These are phyloP conservation scores for Cetonia aurata DNA, from an alignment of 2,888 invertebrate genomes.

Conservation along the genomic window DNA sequence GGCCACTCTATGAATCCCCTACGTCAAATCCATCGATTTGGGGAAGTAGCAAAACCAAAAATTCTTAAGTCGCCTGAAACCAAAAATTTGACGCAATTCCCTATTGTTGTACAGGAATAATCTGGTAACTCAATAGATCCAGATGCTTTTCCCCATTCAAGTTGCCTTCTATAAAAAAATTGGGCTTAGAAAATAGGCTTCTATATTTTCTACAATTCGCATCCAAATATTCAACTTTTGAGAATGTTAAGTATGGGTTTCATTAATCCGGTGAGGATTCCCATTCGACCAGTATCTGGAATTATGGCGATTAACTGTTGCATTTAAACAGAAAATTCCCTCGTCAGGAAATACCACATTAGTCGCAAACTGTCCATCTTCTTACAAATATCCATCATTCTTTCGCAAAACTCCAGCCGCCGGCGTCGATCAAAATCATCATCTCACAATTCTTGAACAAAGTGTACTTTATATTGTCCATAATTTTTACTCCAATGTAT, in stretches of 20 bases:
- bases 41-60: neutral
- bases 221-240: neutral
- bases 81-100: neutral
- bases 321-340: neutral
- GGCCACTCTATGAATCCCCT: slow-evolving; percentile 1
- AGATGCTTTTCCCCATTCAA: neutral
- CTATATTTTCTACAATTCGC: neutral
- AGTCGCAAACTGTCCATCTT: neutral
- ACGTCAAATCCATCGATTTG: neutral
- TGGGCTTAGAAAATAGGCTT: neutral
- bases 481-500: too few relatives aligned
- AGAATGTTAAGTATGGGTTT: neutral
- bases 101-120: neutral
- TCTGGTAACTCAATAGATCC: neutral
- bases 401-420: slow-evolving; percentile 1
- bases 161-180: neutral
- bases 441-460: neutral
- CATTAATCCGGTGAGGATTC: neutral
- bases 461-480: too few relatives aligned
- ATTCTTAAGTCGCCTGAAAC: neutral
- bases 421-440: neutral
- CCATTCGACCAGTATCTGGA: neutral
- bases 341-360: neutral
- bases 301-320: too few relatives aligned
- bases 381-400: neutral